Conservation (phyloP, 2,113 vertebrate species). For the Pollimyrus isidori region DNA sequence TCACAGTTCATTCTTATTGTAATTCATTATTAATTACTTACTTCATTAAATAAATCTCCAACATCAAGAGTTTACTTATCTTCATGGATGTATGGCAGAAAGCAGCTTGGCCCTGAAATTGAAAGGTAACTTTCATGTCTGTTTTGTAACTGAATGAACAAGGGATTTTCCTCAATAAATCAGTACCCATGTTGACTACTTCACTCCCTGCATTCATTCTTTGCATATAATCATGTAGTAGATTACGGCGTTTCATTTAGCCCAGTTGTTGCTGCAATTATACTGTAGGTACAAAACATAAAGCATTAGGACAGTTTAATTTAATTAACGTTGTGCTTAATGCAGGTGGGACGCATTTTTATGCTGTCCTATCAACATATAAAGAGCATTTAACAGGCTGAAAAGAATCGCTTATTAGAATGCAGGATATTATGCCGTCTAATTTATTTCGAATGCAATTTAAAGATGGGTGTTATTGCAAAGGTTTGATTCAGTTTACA, state of each 20-base stretch:
- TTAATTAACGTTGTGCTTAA: neutral
- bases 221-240: neutral
- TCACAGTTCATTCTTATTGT: neutral
- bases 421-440: neutral
- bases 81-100: constrained; percentile 61
- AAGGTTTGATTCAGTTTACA: neutral
- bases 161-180: constrained; percentile 58
- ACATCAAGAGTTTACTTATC: constrained; percentile 37
- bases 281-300: neutral
- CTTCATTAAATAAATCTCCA: neutral
- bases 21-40: neutral
- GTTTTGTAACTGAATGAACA: constrained; percentile 54
- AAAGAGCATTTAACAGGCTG: neutral
- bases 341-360: neutral
- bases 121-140: constrained; percentile 63
- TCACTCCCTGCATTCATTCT: constrained; percentile 26
- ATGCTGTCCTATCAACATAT: neutral
- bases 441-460: neutral
- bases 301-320: neutral
- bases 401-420: neutral
- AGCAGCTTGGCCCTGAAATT: constrained; percentile 63
- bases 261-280: neutral
- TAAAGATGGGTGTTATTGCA: neutral
- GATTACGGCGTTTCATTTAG: neutral
- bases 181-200: constrained; percentile 56